Conservation (phyloP, 2,797 vertebrate genomes). For the Chelon labrosus region DNA sequence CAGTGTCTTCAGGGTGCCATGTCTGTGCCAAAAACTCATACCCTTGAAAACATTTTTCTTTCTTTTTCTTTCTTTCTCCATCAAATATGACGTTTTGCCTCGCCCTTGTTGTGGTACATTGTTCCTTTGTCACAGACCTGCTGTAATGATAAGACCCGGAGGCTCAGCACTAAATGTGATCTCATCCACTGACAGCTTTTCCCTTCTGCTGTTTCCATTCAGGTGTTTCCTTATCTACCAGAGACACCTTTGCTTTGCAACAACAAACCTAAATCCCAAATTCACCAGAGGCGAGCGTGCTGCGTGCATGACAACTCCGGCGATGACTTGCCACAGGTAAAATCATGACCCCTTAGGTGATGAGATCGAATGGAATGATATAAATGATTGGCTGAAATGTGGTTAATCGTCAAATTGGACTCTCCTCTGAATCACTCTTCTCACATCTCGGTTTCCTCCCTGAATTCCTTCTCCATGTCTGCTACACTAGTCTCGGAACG, state of each 20-base stretch:
- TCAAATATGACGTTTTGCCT: conserved; percentile 16
- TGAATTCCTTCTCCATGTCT: background rate
- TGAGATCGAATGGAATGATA: conserved; percentile 58
- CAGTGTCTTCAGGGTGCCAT: conserved; percentile 7
- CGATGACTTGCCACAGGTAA: conserved; percentile 29
- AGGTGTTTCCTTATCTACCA: conserved; percentile 61
- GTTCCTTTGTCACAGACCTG: conserved; percentile 48
- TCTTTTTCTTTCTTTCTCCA: background rate
- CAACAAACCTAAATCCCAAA: conserved; percentile 51
- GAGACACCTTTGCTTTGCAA: conserved; percentile 56
- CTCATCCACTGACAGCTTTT: conserved; percentile 31
- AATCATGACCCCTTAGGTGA: conserved; percentile 47
- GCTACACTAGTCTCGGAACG: conserved; percentile 19
- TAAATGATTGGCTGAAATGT: conserved; percentile 42
- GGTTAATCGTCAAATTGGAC: conserved; percentile 45
- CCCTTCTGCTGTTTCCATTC: conserved; percentile 50
- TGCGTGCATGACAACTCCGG: background rate
- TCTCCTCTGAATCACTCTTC: conserved; percentile 20
- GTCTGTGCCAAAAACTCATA: background rate
- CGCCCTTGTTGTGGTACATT: conserved; percentile 9
- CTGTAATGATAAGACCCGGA: conserved; percentile 46
- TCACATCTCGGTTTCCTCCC: conserved; percentile 35
- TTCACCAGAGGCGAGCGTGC: conserved; percentile 10
- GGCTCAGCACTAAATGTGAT: conserved; percentile 47
- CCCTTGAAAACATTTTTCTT: conserved; percentile 4